These are phyloP conservation scores for Indicator maculatus DNA, from an alignment of 2,113 vertebrate species.

Conservation along the genomic window DNA sequence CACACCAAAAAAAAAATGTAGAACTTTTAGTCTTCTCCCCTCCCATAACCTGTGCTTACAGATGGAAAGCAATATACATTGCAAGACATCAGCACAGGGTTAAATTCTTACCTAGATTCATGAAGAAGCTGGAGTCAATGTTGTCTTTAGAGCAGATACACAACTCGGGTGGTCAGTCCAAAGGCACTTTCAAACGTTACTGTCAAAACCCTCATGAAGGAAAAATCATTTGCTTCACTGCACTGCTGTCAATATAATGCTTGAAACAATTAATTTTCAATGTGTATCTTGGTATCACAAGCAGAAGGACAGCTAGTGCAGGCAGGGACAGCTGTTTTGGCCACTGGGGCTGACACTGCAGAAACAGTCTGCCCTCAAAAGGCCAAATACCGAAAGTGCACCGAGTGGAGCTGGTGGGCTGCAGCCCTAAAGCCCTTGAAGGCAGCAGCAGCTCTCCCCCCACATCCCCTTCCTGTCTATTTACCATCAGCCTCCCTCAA, in stretches of 20 bases:
- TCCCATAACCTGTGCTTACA: not conserved
- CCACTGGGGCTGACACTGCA: not conserved
- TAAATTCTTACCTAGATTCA: not conserved
- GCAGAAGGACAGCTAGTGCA: not conserved
- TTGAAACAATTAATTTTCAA: not conserved
- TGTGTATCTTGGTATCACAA: not conserved
- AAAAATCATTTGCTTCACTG: not conserved
- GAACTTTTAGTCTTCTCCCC: not conserved
- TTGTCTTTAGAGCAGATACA: not conserved
- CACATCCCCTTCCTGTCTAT: not conserved
- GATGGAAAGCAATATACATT: not conserved
- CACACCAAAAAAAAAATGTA: not conserved
- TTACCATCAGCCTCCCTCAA: not conserved
- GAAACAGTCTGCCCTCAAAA: conserved; percentile 56
- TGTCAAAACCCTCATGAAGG: not conserved
- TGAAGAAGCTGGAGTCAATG: not conserved
- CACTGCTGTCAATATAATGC: not conserved
- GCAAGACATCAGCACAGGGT: not conserved
- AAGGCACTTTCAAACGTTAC: not conserved
- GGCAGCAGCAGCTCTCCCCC: not conserved
- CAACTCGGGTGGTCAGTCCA: not conserved
- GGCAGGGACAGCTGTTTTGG: not conserved
- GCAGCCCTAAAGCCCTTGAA: fast-evolving
- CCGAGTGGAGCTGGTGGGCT: fast-evolving
- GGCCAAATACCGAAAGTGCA: conserved; percentile 7